Evolutionary conservation across 2,888 invertebrate species (phyloP), one percentile per base, ranked within the genome.

Genomic region (Lissonota sp.): DNA sequence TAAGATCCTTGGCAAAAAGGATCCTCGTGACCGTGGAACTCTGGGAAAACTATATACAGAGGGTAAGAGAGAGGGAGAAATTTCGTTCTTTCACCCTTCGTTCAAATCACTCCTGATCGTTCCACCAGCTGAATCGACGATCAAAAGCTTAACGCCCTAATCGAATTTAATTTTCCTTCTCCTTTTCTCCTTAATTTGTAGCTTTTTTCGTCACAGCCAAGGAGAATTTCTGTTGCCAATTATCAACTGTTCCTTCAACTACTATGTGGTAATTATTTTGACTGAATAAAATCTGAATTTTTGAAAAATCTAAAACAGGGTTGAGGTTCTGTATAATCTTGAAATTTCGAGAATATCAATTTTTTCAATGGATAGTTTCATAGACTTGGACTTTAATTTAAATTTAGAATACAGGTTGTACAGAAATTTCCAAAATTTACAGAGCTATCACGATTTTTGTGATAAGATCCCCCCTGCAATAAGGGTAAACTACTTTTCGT

Each of bases 1-100:
- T 82, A 79, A 66, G 76, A 80, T 82, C 69, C 63, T 76, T 62
- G 55, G 78, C 55, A 66, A 70, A n/a, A 80, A 57, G 72, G 77
- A 70, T 58, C 71, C 26, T 76, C 69, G 12, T 46, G 14, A 67
- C 69, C 63, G 67, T 42, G 53, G 60, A 14, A 26, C 26, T 26
- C 26, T 26, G 26, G 26, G 26, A 26, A 26, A 26, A 26, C 26
- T 26, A 26, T 26, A 26, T 26, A 26, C 3, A 26, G 1, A 26
- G 1, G 26, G n/a, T n/a, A n/a, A n/a, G n/a, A n/a, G 1, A 26
- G 26, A 2, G 26, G 26, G 26, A 69, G 76, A 64, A 79, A 81
- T 83, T 62, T 72, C 62, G 55, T 70, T 63, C 75, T 73, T 77
- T 64, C 58, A 8, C 44, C 16, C 12, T 53, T 39, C 58, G 42